These are phyloP conservation scores for Falco punctatus DNA, from an alignment of 2,113 vertebrate species.

Conservation along the genomic window DNA sequence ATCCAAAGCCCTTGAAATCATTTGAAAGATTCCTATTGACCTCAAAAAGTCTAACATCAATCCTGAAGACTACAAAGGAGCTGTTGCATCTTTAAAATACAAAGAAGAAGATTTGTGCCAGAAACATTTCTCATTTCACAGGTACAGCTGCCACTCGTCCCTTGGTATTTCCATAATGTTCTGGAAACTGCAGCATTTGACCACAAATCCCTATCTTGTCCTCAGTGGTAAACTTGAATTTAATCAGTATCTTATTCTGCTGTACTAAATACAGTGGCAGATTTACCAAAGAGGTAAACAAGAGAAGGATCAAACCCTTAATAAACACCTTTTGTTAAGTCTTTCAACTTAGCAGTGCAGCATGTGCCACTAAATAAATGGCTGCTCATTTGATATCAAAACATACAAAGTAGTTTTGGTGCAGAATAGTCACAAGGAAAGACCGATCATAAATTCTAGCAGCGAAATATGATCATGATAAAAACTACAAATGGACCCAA, in stretches of 20 bases:
- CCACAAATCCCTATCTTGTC: not conserved
- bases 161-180: not conserved
- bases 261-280: not conserved
- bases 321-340: not conserved
- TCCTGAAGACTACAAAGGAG: constrained; percentile 11
- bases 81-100: not conserved
- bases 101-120: not conserved
- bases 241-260: not conserved
- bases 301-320: not conserved
- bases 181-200: not conserved
- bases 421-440: not conserved
- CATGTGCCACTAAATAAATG: not conserved
- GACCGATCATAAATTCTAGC: not conserved
- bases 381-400: not conserved
- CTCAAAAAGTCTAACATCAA: constrained; percentile 20
- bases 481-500: not conserved
- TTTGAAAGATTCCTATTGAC: not conserved
- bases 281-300: not conserved
- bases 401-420: not conserved
- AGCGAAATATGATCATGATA: not conserved
- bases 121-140: not conserved
- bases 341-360: not conserved
- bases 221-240: not conserved
- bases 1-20: constrained; percentile 3
- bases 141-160: not conserved